Evolutionary conservation across 2,797 vertebrate genomes (phyloP), one percentile per base, ranked within the genome.

Genomic region (Trachops cirrhosus): DNA sequence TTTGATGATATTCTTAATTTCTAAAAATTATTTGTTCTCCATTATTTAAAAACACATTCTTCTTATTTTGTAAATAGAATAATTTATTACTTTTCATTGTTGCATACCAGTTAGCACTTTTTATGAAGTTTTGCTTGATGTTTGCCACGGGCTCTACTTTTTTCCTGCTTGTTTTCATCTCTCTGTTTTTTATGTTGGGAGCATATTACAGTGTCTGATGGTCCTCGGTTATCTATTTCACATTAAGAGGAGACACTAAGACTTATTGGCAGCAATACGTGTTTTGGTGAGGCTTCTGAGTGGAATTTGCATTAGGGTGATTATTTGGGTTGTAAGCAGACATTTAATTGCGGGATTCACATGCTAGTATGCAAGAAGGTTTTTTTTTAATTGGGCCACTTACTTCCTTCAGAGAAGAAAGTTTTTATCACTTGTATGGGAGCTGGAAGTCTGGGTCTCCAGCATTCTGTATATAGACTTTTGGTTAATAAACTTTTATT

Each of bases 1-100:
- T 93, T 95, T 86, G 15, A 52, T 46, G 29, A 41, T 71, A 26
- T 71, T 57, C 75, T 89, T 86, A 86, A 89, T 15, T 86, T 86
- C 29, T 50, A 70, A 79, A 54, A 48, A 62, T 18, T n/a, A 4
- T 24, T 75, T 62, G 32, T 71, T 59, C n/a, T 70, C 11, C 19
- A 34, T 80, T 75, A 54, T 94, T 46, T 34, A 29, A 88, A 90
- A 59, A 24, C 9, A 16, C 57, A 1, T 10, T 73, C 12, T 85
- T 92, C 34, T 70, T 84, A 18, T 86, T 89, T 86, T 67, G 6
- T 37, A n/a, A 50, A 32, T 77, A 77, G 12, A 70, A 62, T 41
- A 39, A 57, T 75, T 94, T 86, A 29, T 88, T 41, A 89, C 34
- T 73, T 82, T 86, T 79, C 4, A 92, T 16, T 75, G 82, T 37